Conservation (phyloP, 1,140 invertebrate genomes). For the Metopolophium dirhodum region DNA sequence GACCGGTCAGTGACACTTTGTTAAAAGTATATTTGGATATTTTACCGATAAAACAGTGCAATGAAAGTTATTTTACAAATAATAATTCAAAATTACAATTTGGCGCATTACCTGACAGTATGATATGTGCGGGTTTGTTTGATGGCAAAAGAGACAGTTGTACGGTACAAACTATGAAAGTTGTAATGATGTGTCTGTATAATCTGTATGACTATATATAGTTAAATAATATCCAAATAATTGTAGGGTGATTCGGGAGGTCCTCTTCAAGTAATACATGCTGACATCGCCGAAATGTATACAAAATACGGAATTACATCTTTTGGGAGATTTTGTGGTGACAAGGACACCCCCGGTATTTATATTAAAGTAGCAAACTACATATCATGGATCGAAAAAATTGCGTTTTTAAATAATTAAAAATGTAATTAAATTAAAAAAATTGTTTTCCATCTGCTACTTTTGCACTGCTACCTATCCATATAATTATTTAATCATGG, state of each 20-base stretch:
- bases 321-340: conserved; percentile 69
- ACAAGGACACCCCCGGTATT: conserved; percentile 68
- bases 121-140: neutral
- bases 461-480: too few species aligned
- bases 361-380: conserved; percentile 74
- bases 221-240: neutral
- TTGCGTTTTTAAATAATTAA: conserved; percentile 65
- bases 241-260: conserved; percentile 72
- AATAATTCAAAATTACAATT: neutral
- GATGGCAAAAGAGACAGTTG: conserved; percentile 1
- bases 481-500: too few species aligned
- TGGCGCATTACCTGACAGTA: neutral
- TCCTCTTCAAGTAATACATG: conserved; percentile 65
- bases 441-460: too few species aligned
- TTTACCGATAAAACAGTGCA: conserved; percentile 58
- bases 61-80: conserved; percentile 56
- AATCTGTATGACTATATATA: neutral
- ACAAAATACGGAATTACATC: conserved; percentile 70
- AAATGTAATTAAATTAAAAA: too few species aligned
- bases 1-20: conserved; percentile 55
- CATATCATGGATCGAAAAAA: conserved; percentile 71
- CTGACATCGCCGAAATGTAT: conserved; percentile 63
- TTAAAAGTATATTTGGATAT: conserved; percentile 59
- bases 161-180: neutral
- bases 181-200: neutral